These are phyloP conservation scores for Drosophila elegans DNA, from an alignment of 1,140 invertebrate species.

Conservation along the genomic window DNA sequence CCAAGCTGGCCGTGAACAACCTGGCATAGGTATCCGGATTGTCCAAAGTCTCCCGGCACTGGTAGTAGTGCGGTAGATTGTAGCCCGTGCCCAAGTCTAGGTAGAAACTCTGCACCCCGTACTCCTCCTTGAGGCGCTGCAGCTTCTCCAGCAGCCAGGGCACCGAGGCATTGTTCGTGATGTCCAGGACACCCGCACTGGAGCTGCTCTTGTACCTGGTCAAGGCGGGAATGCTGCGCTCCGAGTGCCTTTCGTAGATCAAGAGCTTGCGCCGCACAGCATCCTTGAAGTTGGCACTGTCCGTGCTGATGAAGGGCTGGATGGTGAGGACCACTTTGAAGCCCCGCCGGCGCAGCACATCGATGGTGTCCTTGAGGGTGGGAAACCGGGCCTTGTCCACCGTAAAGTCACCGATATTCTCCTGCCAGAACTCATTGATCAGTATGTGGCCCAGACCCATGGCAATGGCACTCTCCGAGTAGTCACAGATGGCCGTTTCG, in stretches of 20 bases:
- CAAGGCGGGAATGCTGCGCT: conserved; percentile 90
- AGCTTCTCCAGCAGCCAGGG: conserved; percentile 93
- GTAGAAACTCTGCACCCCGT: conserved; percentile 95
- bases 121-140: conserved; percentile 89
- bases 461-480: conserved; percentile 92
- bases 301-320: conserved; percentile 94
- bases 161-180: conserved; percentile 92
- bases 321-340: conserved; percentile 94
- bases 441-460: conserved; percentile 92
- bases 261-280: conserved; percentile 90
- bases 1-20: conserved; percentile 88
- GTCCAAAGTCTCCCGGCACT: conserved; percentile 89
- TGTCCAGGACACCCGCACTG: conserved; percentile 92
- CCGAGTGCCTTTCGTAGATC: conserved; percentile 90
- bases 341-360: conserved; percentile 92
- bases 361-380: conserved; percentile 91
- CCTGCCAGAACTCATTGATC: conserved; percentile 94
- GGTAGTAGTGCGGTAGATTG: conserved; percentile 94
- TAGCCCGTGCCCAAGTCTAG: conserved; percentile 95
- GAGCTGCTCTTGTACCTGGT: conserved; percentile 91
- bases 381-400: conserved; percentile 90
- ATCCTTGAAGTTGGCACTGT: conserved; percentile 91
- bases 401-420: conserved; percentile 91
- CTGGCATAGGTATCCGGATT: conserved; percentile 94
- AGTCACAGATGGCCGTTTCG: conserved; percentile 91